Conservation (phyloP, 2,888 invertebrate genomes). For the Morpho achilles region DNA sequence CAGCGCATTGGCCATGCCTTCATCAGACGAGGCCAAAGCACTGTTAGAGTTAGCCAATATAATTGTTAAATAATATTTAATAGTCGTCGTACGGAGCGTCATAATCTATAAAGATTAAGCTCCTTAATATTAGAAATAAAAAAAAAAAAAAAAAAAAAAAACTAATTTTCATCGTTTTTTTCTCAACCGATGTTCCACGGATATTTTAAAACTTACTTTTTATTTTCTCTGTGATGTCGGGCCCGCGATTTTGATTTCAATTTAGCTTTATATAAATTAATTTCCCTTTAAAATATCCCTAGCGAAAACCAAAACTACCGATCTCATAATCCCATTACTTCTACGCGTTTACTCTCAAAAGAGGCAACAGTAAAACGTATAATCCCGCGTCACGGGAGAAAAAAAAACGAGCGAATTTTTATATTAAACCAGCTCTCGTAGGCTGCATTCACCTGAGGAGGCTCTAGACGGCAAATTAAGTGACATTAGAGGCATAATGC, state of each 20-base stretch:
- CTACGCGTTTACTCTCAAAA: constrained; percentile 70
- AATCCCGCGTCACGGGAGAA: constrained; percentile 49
- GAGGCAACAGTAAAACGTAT: constrained; percentile 70
- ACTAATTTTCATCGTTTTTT: background rate
- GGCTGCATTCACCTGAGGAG: constrained; percentile 73
- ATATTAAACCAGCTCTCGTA: constrained; percentile 70
- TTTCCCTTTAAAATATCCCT: constrained; percentile 46
- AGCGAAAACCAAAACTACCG: constrained; percentile 53
- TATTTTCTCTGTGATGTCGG: constrained; percentile 27
- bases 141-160: too few species aligned
- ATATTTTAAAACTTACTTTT: constrained; percentile 15
- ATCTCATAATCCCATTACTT: constrained; percentile 68
- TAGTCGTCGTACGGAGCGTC: too few species aligned
- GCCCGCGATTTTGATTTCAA: constrained; percentile 39
- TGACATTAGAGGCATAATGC: constrained; percentile 76
- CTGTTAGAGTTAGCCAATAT: too few species aligned
- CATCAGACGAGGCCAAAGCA: too few species aligned
- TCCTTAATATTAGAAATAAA: too few species aligned
- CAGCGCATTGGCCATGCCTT: too few species aligned
- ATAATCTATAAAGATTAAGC: too few species aligned
- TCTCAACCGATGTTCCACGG: constrained; percentile 8
- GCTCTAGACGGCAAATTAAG: constrained; percentile 76
- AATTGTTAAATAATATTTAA: too few species aligned
- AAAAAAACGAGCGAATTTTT: constrained; percentile 67
- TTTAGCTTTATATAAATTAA: constrained; percentile 48